These are phyloP conservation scores for Harpagoxenus sublaevis DNA, from an alignment of 2,888 invertebrate genomes.

Conservation along the genomic window DNA sequence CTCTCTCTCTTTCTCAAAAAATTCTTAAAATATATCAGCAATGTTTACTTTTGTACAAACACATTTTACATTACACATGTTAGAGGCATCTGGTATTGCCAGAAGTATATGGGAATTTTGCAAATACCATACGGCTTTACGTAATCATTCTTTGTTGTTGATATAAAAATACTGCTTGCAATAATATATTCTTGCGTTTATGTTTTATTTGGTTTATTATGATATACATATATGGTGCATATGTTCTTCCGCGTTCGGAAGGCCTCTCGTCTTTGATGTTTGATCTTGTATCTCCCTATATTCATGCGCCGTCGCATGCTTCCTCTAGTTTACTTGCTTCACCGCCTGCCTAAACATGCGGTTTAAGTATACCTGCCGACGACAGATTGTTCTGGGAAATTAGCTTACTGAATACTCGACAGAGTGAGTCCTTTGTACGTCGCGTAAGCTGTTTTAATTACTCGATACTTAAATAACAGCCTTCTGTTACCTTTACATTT, in stretches of 20 bases:
- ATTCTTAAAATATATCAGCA: background rate
- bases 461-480: background rate
- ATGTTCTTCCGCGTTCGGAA: background rate
- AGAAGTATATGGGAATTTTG: background rate
- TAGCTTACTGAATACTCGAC: constrained; percentile 21
- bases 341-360: constrained; percentile 18
- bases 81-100: background rate
- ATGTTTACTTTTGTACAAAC: background rate
- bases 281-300: constrained; percentile 7
- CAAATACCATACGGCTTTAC: background rate
- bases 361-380: constrained; percentile 18
- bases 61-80: background rate
- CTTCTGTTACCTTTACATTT: background rate
- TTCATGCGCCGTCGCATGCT: background rate
- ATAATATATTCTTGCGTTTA: background rate
- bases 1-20: background rate
- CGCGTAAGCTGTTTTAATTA: background rate
- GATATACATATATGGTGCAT: background rate
- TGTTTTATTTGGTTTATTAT: constrained; percentile 7
- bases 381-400: constrained; percentile 53
- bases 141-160: background rate
- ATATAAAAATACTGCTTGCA: background rate
- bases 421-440: background rate
- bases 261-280: background rate
- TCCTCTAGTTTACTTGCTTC: constrained; percentile 13